Percentiles rank a stretch among this genome's conserved stretches.
These are phyloP conservation scores for Aplocera efformata DNA, from an alignment of 2,888 invertebrate species.

Conservation along the genomic window DNA sequence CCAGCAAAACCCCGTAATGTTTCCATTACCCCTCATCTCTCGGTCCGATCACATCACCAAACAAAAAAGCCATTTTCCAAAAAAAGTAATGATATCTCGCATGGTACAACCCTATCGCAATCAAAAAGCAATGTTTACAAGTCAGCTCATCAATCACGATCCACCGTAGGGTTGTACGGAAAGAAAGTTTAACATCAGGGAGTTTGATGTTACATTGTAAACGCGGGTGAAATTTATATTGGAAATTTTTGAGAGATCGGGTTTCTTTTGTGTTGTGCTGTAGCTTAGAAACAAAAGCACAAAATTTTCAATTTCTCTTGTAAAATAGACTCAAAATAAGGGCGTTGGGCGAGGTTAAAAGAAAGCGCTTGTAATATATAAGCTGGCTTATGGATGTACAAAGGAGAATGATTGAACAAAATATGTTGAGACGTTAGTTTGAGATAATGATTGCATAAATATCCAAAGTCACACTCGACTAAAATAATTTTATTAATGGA, in stretches of 20 bases:
- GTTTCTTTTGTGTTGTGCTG: no score
- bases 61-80: slow-evolving; percentile 33
- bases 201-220: background rate
- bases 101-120: slow-evolving; percentile 52
- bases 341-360: no score
- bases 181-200: slow-evolving; percentile 1
- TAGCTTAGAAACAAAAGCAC: no score
- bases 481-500: no score
- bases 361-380: no score
- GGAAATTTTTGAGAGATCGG: background rate
- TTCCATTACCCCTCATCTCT: slow-evolving; percentile 19
- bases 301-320: no score
- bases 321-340: no score
- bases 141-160: slow-evolving; percentile 53
- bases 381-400: no score
- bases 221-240: background rate
- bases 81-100: slow-evolving; percentile 34
- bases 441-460: no score
- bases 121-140: slow-evolving; percentile 52
- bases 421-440: no score
- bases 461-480: no score
- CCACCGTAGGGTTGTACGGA: slow-evolving; percentile 29
- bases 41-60: slow-evolving; percentile 31
- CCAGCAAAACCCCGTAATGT: slow-evolving; percentile 23
- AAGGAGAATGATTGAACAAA: no score